Evolutionary conservation across 2,113 vertebrate species (phyloP), one percentile per base, ranked within the genome.

Genomic region (Oriolus oriolus): DNA sequence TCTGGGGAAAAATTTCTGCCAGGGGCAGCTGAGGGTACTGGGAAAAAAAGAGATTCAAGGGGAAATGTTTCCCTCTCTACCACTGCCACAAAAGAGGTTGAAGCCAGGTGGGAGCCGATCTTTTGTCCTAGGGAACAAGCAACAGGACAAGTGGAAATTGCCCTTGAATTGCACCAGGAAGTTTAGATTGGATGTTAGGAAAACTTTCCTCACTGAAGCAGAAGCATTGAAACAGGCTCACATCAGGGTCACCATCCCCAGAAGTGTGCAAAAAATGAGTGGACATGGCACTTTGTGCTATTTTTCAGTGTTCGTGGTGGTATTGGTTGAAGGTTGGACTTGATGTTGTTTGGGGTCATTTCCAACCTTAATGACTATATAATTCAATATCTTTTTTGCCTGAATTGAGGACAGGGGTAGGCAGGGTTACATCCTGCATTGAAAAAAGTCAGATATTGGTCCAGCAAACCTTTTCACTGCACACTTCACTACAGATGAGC

Each of bases 1-100:
- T 45, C 37, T 28, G 52, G 31, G 9, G 16, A 4, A 37, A 59
- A 59, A 28, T 2, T 13, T 37, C 37, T 24, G 0, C 1, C 3
- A 39, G 60, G 19, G 16, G 7, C 3, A n/a, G 7, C 44, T 74
- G 44, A 52, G 24, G 18, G 18, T 23, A 11, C 17, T 19, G 44
- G 4, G 23, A 52, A 7, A 30, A 30, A 59, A 52, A 23, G 16
- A 39, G 6, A 3, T 30, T 66, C 31, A 66, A 13, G 19, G 19
- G 13, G 19, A 65, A 28, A 8, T 2, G 59, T 37, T 2, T 59
- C 20, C 1, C 5, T n/a, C 15, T 45, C 28, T 10, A 20, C 28
- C 14, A 5, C 4, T 17, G 16, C 39, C 53, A 47, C 39, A 31
- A 59, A 53, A n/a, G 13, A 45, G 7, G 20, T 6, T n/a, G 39